These are phyloP conservation scores for Notothenia rossii DNA, from an alignment of 2,113 vertebrate genomes.

Conservation along the genomic window DNA sequence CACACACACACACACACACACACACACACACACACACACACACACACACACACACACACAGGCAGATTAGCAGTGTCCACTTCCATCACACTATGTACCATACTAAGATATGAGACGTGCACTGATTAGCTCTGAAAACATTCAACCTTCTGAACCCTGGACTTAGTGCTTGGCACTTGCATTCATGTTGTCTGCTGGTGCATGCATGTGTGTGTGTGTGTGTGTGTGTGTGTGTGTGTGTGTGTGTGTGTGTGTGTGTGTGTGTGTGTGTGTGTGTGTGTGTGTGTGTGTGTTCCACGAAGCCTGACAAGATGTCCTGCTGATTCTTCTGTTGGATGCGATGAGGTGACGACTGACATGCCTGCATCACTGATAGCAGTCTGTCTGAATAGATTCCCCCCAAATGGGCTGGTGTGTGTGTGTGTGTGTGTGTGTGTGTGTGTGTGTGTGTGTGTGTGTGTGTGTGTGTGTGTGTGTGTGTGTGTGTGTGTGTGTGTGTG, in stretches of 20 bases:
- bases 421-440: no score
- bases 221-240: no score
- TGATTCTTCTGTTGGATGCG: constrained; percentile 69
- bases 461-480: no score
- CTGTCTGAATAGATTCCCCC: constrained; percentile 65
- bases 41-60: constrained; percentile 23
- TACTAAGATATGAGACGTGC: constrained; percentile 54
- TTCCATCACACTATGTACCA: constrained; percentile 44
- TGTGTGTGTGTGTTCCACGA: constrained; percentile 34
- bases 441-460: no score
- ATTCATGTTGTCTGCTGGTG: constrained; percentile 32
- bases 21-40: constrained; percentile 8
- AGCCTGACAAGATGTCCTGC: constrained; percentile 62
- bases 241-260: not conserved
- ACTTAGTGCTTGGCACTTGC: constrained; percentile 49
- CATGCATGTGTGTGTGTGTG: constrained; percentile 20
- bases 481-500: constrained; percentile 30
- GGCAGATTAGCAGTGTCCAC: constrained; percentile 58
- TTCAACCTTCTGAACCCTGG: constrained; percentile 61
- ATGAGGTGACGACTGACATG: constrained; percentile 72
- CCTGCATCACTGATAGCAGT: constrained; percentile 63
- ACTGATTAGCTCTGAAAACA: constrained; percentile 65
- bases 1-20: constrained; percentile 23
- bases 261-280: constrained; percentile 28
- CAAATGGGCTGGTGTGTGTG: constrained; percentile 50